Evolutionary conservation across 2,797 vertebrate species (phyloP), one percentile per base, ranked within the genome.

Genomic region (Psittacula echo): DNA sequence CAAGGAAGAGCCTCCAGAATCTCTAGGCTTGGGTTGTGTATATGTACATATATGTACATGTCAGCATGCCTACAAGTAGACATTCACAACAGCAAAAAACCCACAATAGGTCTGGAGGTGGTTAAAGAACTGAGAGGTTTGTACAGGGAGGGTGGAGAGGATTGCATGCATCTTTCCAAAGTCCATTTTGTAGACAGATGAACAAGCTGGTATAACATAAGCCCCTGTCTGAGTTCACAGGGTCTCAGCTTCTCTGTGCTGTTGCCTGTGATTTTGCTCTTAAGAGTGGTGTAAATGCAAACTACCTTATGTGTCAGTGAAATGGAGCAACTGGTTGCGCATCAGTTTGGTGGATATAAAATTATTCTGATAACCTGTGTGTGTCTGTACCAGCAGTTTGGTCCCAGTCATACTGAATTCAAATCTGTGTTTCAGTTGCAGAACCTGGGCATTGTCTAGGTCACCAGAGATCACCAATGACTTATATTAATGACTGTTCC

Each of bases 201-300:
- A 70, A 10, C 3, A 30, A 41, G 15, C 18, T 44, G 79, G 5
- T 60, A 0, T 24, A 58, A 30, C 0, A 0, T 18, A 32, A 70
- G 16, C 22, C n/a, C 5, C 9, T 2, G 1, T 8, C 30, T 41
- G 45, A 72, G 9, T 61, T 32, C 24, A 1, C 4, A 16, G 56
- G 20, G 7, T 21, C 22, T 58, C 0, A 0, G 5, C 13, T 64
- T 45, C 23, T 70, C 18, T 34, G 12, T 11, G 0, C 29, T 53
- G 14, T 26, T 34, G 21, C 18, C 21, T 23, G n/a, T 80, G 32
- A 13, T 68, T 80, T 7, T 70, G 58, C 34, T 80, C 18, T 62
- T 20, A 9, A 10, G 5, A 8, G 27, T 18, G 32, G 5, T 91
- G 22, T 24, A 19, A 67, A 67, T 15, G 48, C 20, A 24, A 9